Evolutionary conservation across 2,797 vertebrate species (phyloP).

Genomic region (Pseudomugil tenellus): DNA sequence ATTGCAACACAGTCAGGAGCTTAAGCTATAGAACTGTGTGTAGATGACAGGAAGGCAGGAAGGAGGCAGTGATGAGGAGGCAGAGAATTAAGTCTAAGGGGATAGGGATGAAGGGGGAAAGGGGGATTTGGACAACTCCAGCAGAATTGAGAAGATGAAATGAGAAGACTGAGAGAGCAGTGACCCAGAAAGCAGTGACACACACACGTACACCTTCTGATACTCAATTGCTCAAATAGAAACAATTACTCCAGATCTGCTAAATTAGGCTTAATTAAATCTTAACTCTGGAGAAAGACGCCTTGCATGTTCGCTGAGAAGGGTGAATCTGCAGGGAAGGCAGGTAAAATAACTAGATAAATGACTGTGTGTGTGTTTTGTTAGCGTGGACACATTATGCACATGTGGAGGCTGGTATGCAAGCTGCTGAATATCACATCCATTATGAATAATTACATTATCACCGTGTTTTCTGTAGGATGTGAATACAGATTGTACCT

Average conservation of each 20-base stretch:
- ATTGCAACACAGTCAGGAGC: constrained; percentile 51
- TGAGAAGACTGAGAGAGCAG: constrained; percentile 69
- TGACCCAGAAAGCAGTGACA: constrained; percentile 84
- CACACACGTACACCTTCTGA: constrained; percentile 74
- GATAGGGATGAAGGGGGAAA: constrained; percentile 34
- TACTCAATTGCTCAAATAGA: constrained; percentile 85
- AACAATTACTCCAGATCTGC: constrained; percentile 88
- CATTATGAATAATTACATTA: constrained; percentile 69
- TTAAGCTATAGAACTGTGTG: constrained; percentile 66
- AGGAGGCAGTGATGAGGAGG: constrained; percentile 44
- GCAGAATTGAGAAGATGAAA: constrained; percentile 57
- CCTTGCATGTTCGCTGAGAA: constrained; percentile 60
- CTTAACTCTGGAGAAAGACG: constrained; percentile 75
- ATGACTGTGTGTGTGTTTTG: constrained; percentile 33
- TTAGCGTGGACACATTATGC: constrained; percentile 26
- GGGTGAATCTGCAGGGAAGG: constrained; percentile 65
- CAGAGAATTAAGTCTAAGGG: constrained; percentile 57
- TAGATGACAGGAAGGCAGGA: constrained; percentile 52
- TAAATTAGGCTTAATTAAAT: constrained; percentile 84
- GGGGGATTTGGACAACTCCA: constrained; percentile 60
- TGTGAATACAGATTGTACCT: constrained; percentile 29
- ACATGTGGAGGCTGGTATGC: constrained; percentile 38
- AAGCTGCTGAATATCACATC: constrained; percentile 65
- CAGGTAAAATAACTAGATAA: constrained; percentile 63
- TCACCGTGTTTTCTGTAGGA: constrained; percentile 39